Conservation (phyloP, 1,140 invertebrate genomes). For the Conus betulinus region DNA sequence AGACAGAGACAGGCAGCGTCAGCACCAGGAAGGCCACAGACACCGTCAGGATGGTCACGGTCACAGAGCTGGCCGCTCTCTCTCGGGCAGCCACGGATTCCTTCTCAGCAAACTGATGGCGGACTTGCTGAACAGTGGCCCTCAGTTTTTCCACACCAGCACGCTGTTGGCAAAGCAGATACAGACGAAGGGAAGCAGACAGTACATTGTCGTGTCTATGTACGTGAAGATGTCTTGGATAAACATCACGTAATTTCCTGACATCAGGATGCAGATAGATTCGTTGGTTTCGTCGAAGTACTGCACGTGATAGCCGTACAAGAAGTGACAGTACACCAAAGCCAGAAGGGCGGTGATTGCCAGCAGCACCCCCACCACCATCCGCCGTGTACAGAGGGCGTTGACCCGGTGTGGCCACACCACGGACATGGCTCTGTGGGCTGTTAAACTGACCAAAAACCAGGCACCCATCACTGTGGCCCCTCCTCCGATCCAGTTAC, state of each 20-base stretch:
- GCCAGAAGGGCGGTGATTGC: background rate
- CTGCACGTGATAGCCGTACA: background rate
- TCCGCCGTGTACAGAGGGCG: background rate
- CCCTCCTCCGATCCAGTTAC: conserved; percentile 20
- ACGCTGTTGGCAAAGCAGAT: background rate
- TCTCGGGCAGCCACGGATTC: background rate
- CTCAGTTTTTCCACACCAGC: background rate
- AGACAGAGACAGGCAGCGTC: background rate
- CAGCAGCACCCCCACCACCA: too few relatives aligned
- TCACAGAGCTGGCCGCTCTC: background rate
- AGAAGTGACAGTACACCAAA: background rate
- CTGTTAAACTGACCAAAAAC: conserved; percentile 38
- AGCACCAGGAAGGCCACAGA: background rate
- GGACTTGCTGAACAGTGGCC: background rate
- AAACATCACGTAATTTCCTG: background rate
- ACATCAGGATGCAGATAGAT: background rate
- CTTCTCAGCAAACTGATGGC: background rate
- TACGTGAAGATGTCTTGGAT: background rate
- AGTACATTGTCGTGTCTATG: background rate
- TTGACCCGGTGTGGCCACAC: conserved; percentile 17
- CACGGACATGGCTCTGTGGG: conserved; percentile 39
- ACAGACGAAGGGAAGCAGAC: background rate
- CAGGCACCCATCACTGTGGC: conserved; percentile 19
- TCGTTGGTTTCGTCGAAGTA: background rate
- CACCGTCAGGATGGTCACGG: background rate